Evolutionary conservation across 2,797 vertebrate species (phyloP).

Genomic region (Dipus sagitta): DNA sequence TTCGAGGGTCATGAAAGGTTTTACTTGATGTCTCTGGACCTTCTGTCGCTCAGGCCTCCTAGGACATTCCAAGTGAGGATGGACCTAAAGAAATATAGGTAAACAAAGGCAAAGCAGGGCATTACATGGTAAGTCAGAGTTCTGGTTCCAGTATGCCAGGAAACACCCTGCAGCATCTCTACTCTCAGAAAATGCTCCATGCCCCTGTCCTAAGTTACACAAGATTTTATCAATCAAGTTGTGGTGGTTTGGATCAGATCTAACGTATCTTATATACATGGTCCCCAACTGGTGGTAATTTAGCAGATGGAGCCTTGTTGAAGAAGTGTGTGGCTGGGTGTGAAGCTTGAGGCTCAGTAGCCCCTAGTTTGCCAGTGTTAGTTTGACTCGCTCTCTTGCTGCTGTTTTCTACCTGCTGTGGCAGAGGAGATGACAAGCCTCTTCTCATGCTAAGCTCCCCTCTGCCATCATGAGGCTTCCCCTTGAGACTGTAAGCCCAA

Average conservation of each 20-base stretch:
- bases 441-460: too few species aligned
- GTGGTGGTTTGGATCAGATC: too few species aligned
- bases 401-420: too few species aligned
- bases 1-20: conserved; percentile 95
- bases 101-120: background rate
- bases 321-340: background rate
- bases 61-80: conserved; percentile 95
- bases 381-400: too few species aligned
- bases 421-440: too few species aligned
- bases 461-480: too few species aligned
- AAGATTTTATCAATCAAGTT: background rate
- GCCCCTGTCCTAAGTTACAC: background rate
- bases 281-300: too few species aligned
- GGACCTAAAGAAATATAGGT: conserved; percentile 89
- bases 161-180: background rate
- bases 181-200: background rate
- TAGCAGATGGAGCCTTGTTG: background rate
- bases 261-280: too few species aligned
- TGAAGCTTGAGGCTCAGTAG: too few species aligned
- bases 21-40: conserved; percentile 94
- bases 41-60: conserved; percentile 93
- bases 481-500: too few species aligned
- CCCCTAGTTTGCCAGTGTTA: too few species aligned
- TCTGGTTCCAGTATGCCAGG: background rate
- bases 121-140: background rate